Percentiles rank a stretch among this genome's conserved stretches.
These are phyloP conservation scores for Vespertilio murinus DNA, from an alignment of 2,797 vertebrate species.

Conservation along the genomic window DNA sequence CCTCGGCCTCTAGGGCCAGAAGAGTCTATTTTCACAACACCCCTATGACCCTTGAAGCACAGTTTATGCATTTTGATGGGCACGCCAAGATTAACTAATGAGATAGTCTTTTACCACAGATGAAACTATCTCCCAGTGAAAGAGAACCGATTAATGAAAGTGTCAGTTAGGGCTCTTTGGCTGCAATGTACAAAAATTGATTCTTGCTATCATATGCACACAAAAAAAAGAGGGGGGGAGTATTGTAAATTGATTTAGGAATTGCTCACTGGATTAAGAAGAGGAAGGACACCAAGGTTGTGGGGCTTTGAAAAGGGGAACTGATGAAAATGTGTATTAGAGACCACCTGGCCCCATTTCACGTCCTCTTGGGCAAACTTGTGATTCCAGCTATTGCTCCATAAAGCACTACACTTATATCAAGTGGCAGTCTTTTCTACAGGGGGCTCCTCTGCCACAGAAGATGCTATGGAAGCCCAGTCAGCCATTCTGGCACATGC, in stretches of 20 bases:
- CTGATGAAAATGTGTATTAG: not conserved
- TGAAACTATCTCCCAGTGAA: conserved; percentile 38
- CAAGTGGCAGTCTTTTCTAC: not conserved
- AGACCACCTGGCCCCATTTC: not conserved
- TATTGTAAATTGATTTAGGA: not conserved
- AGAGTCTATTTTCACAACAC: conserved; percentile 64
- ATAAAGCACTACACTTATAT: not conserved
- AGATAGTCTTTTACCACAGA: conserved; percentile 17
- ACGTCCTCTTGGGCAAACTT: not conserved
- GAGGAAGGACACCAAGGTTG: not conserved
- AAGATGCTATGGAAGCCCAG: no score
- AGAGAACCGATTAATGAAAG: conserved; percentile 53
- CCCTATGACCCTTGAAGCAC: conserved; percentile 38
- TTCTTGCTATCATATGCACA: not conserved
- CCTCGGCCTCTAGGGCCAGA: conserved; percentile 9
- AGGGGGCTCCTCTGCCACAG: accelerated
- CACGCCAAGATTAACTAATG: conserved; percentile 3
- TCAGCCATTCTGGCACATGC: not conserved
- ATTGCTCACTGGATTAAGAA: not conserved
- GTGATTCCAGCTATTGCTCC: not conserved
- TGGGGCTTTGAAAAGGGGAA: not conserved
- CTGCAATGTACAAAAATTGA: conserved; percentile 13
- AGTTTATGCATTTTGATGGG: conserved; percentile 37
- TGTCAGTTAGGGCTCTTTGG: conserved; percentile 33
- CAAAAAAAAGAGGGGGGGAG: not conserved